phyloP scores from a whole-genome alignment of 2,113 vertebrate genomes.

The Cynopterus brachyotis region DNA sequence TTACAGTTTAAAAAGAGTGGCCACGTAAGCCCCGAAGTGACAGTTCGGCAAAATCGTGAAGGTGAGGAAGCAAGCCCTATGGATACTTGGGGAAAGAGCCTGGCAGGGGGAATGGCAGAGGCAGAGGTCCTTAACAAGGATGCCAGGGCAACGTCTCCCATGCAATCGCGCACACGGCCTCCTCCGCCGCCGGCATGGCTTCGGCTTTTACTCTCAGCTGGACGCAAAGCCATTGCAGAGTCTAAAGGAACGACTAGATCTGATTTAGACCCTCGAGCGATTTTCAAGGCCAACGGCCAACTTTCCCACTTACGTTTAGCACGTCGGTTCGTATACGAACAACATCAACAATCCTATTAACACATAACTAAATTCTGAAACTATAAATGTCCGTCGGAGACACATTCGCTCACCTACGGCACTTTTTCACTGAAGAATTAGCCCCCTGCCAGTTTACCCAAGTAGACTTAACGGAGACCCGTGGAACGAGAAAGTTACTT shows the following conservation, averaged over 20 bases:
- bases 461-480: background rate
- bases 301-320: background rate
- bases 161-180: background rate
- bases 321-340: background rate
- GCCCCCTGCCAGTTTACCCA: conserved; percentile 1
- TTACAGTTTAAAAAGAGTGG: background rate
- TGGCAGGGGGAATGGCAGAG: background rate
- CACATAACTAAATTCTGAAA: background rate
- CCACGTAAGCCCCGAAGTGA: background rate
- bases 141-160: too few relatives aligned
- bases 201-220: background rate
- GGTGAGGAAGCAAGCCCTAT: background rate
- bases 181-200: background rate
- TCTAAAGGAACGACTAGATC: background rate
- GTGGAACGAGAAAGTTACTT: background rate
- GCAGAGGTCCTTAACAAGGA: background rate
- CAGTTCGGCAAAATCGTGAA: background rate
- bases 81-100: background rate
- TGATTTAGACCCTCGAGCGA: background rate
- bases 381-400: background rate
- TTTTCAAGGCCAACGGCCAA: background rate
- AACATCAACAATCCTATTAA: background rate
- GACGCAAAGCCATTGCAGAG: background rate
- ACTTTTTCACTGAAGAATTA: background rate
- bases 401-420: conserved; percentile 44